These are phyloP conservation scores for Desmodus rotundus DNA, from an alignment of 2,113 vertebrate genomes.

Conservation along the genomic window DNA sequence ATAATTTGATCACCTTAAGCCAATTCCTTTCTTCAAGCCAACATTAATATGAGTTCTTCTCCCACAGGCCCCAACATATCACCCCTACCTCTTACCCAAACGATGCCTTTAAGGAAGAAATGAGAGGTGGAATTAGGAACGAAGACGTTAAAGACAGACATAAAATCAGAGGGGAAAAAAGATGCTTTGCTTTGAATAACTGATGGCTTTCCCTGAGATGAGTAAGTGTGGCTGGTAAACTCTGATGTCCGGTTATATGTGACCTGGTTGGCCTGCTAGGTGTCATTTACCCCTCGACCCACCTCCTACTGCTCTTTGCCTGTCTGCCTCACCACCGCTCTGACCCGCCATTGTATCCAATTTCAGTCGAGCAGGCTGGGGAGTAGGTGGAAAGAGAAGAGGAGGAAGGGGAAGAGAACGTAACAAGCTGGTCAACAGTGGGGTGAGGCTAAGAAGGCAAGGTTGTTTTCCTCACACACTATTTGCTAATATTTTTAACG, in stretches of 20 bases:
- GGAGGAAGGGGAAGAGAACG: neutral
- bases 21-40: neutral
- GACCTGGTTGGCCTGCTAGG: neutral
- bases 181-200: neutral
- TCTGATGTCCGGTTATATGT: neutral
- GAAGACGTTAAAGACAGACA: neutral
- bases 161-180: neutral
- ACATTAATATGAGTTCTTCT: neutral
- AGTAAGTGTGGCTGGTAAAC: neutral
- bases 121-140: neutral
- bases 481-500: neutral
- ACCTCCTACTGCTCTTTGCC: neutral
- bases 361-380: neutral
- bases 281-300: neutral
- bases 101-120: neutral
- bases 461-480: neutral
- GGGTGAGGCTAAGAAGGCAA: neutral
- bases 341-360: neutral
- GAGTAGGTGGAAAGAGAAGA: neutral
- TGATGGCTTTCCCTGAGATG: neutral
- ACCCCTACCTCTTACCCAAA: neutral
- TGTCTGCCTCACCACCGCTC: neutral
- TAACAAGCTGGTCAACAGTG: neutral
- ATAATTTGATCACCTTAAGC: neutral
- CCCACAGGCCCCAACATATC: neutral